Evolutionary conservation across 2,888 invertebrate genomes (phyloP), one percentile per base, ranked within the genome.

Genomic region (Phanerotoma sp.): DNA sequence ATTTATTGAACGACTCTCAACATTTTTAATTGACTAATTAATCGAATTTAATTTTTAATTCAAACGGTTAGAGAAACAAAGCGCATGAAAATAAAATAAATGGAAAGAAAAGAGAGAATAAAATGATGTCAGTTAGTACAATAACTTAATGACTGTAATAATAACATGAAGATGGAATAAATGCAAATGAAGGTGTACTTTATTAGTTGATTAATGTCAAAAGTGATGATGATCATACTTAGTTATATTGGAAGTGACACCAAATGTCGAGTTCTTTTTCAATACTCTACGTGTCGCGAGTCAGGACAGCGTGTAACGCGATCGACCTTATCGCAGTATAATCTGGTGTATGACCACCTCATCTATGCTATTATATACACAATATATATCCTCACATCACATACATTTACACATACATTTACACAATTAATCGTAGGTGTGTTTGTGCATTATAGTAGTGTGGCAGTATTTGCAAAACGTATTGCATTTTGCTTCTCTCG

Each of bases 241-340:
- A 22, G 15, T 47, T 35, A 37, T 47, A 47, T 47, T 47, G 25
- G 37, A 47, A 46, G 18, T 33, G 33, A 46, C 25, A 46, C 22
- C 35, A 47, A 47, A 21, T 15, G 48, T 22, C 10, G 38, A 48
- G 48, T 25, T 48, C 33, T 13, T 44, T 45, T 30, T 4, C 44
- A 37, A 48, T 51, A 42, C n/a, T n/a, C n/a, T n/a, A n/a, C 38
- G 16, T 49, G 28, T 38, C 40, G 45, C 32, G 44, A 44, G 49
- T 50, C 54, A 50, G 54, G 54, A 54, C 49, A 54, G 37, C 50
- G 50, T 44, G 52, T 58, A 61, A 58, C 58, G 52, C 48, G 54
- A 63, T 61, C 55, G 63, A 52, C 56, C 57, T 56, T 59, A 61
- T 61, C 61, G 38, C 49, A 44, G 30, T 30, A 48, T 47, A 37